Percentiles rank a stretch among this genome's conserved stretches.
phyloP scores from a whole-genome alignment of 2,888 invertebrate genomes.

The Mythimna impura region DNA sequence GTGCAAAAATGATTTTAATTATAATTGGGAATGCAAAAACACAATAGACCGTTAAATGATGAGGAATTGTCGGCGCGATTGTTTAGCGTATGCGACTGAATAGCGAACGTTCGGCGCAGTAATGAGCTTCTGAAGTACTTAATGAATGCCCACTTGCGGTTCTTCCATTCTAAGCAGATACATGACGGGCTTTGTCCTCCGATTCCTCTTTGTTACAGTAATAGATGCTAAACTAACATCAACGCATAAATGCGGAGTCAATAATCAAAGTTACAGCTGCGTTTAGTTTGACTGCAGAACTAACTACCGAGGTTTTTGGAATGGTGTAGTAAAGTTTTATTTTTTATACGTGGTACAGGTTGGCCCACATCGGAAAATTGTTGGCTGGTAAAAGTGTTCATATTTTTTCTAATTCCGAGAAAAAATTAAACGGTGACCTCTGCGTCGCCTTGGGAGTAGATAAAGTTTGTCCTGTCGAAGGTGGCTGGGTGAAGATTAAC shows the following conservation, averaged over 20 bases:
- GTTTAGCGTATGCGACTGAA: slow-evolving; percentile 82
- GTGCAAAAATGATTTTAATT: slow-evolving; percentile 78
- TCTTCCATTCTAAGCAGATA: slow-evolving; percentile 69
- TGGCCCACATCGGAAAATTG: slow-evolving; percentile 21
- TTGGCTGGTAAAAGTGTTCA: slow-evolving; percentile 52
- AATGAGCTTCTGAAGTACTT: slow-evolving; percentile 81
- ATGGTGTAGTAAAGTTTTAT: slow-evolving; percentile 39
- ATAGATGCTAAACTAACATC: slow-evolving; percentile 38
- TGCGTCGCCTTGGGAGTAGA: slow-evolving; percentile 69
- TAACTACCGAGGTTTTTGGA: slow-evolving; percentile 33
- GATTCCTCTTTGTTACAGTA: slow-evolving; percentile 42
- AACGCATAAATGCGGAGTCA: slow-evolving; percentile 8
- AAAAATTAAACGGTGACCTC: slow-evolving; percentile 70
- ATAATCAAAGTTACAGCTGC: slow-evolving; percentile 12
- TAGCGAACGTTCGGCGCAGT: slow-evolving; percentile 79
- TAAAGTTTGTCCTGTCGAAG: slow-evolving; percentile 79
- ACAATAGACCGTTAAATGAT: slow-evolving; percentile 84
- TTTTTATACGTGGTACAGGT: not conserved
- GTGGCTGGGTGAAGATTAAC: slow-evolving; percentile 78
- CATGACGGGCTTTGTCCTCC: slow-evolving; percentile 51
- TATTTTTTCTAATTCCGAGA: slow-evolving; percentile 60
- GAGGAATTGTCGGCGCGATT: slow-evolving; percentile 78
- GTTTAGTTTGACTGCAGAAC: slow-evolving; percentile 34
- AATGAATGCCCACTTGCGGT: slow-evolving; percentile 76
- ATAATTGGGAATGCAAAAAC: slow-evolving; percentile 76